Evolutionary conservation across 2,888 invertebrate species (phyloP).

Genomic region (Lepidochitona cinerea): DNA sequence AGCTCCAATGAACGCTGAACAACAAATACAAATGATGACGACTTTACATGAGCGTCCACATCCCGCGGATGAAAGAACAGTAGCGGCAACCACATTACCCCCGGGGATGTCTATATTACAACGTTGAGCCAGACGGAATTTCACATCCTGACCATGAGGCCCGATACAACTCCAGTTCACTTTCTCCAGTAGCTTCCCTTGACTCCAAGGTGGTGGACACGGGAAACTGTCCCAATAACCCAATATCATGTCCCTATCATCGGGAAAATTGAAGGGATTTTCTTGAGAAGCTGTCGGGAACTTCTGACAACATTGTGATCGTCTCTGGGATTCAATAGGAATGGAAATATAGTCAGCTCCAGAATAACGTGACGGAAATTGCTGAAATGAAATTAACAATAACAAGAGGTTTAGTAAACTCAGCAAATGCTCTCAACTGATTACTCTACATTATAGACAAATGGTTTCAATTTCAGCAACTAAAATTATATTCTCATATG

Average conservation of each 20-base stretch:
- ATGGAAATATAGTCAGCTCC: neutral
- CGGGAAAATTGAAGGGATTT: neutral
- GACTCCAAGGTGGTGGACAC: neutral
- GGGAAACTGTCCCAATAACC: constrained; percentile 8
- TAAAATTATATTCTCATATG: no score
- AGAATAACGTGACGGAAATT: neutral
- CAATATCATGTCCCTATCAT: neutral
- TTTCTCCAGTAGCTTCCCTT: neutral
- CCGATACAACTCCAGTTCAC: constrained; percentile 6
- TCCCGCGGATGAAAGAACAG: neutral
- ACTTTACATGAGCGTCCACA: constrained; percentile 3
- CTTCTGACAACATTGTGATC: neutral
- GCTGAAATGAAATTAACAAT: neutral
- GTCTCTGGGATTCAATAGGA: neutral
- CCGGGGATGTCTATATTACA: constrained; percentile 6
- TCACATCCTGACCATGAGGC: neutral
- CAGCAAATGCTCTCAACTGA: no score
- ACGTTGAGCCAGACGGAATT: neutral
- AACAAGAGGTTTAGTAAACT: no score
- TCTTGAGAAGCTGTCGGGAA: neutral
- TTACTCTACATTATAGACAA: no score
- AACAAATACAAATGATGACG: neutral
- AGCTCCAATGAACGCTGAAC: neutral
- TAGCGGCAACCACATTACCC: neutral
- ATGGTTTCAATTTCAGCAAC: no score